phyloP scores from a whole-genome alignment of 1,140 invertebrate species.

The Drosophila tsacasi region DNA sequence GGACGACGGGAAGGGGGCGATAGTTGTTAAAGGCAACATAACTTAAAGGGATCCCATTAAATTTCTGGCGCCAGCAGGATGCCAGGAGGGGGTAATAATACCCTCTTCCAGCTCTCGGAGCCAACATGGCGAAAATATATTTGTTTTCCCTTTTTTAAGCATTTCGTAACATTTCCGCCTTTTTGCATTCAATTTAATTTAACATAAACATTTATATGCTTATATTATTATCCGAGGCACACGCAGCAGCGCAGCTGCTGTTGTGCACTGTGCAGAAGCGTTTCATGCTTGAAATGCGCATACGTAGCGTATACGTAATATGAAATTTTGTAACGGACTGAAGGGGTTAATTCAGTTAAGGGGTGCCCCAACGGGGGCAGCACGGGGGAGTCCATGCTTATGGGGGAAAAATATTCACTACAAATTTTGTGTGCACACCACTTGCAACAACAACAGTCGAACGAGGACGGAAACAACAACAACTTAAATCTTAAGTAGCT shows the following conservation, averaged over 20 bases:
- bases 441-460: constrained; percentile 60
- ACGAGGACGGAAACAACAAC: constrained; percentile 56
- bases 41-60: constrained; percentile 62
- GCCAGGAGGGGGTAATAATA: constrained; percentile 33
- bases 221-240: constrained; percentile 72
- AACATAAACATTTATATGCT: constrained; percentile 83
- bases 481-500: constrained; percentile 83
- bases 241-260: constrained; percentile 47
- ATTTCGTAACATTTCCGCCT: constrained; percentile 78
- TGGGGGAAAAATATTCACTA: constrained; percentile 62
- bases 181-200: constrained; percentile 83
- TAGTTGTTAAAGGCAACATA: constrained; percentile 28
- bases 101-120: constrained; percentile 39
- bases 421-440: constrained; percentile 73
- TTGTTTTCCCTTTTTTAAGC: constrained; percentile 22
- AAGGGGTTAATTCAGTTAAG: constrained; percentile 47
- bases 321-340: constrained; percentile 65
- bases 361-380: not conserved
- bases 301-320: constrained; percentile 79
- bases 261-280: constrained; percentile 71
- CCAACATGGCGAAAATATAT: constrained; percentile 69
- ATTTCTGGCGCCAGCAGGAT: constrained; percentile 30
- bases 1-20: not conserved
- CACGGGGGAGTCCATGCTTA: constrained; percentile 2
- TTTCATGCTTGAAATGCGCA: constrained; percentile 79